Evolutionary conservation across 2,888 invertebrate genomes (phyloP), one percentile per base, ranked within the genome.

Genomic region (Altica lythri): DNA sequence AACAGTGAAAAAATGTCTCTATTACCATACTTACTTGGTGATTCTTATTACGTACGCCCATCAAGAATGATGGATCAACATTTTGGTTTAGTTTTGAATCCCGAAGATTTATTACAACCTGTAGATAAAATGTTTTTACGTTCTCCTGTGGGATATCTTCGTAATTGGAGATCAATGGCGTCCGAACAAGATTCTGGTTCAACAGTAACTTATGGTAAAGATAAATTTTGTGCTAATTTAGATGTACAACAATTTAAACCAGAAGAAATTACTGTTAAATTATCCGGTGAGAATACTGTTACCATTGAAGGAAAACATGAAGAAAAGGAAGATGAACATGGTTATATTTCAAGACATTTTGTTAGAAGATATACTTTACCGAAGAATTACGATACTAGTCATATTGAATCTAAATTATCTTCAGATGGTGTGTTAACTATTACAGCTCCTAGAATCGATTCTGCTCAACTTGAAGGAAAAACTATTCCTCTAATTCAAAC

Each of bases 221-320:
- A 86, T 65, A 85, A 85, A 54, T 86, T 86, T 58, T 84, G 85
- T 69, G 85, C 86, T 6, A 83, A 82, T 65, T 75, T 90, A 64
- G 90, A 91, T 68, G 88, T 90, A 0, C 83, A 86, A 67, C 88
- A 90, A 65, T 91, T 90, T 68, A 77, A 81, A 12, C 90, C 91
- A 0, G 83, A 85, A 10, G 91, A 92, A 73, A 84, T 92, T 18
- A 80, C 82, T 8, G 90, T 92, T 12, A 90, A 89, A 73, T 80
- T 59, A 72, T 80, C 86, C 0, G 52, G 46, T 13, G 89, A 89
- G 5, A 70, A 85, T 59, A 81, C 80, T 50, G 81, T 92, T 16
- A 81, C 85, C 44, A n/a, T n/a, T n/a, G n/a, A n/a, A n/a, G n/a
- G n/a, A n/a, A n/a, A n/a, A n/a, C n/a, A n/a, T n/a, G n/a, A n/a